Base-by-base conservation (phyloP, 2,888 invertebrate genomes). In the Phragmatobia fuliginosa region DNA sequence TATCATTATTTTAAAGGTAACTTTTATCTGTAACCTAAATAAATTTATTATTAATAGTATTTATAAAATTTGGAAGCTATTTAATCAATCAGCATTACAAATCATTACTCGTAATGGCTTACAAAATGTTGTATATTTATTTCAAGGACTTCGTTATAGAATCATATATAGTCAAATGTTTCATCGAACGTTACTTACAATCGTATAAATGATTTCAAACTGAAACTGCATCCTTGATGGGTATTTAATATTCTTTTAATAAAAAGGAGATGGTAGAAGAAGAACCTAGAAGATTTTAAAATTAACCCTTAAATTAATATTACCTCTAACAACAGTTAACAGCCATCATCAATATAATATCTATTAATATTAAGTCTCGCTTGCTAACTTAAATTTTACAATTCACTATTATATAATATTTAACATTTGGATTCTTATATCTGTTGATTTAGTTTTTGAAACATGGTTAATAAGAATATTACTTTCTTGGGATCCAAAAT, bases 1-100 rank as follows among this genome's bases (percentile, higher is more conserved):
- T n/a, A n/a, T n/a, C n/a, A n/a, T 62, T 45, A 31, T 31, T 41
- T 1, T 33, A 14, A 33, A 16, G 63, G 63, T 64, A 64, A 64
- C 63, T 64, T 32, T 32, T 32, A 49, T 32, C 8, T 52, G 33
- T 49, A 16, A 25, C 25, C 33, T 25, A 49, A 25, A 8, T 49
- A 31, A 62, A 41, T 21, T 31, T 62, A 28, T n/a, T n/a, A 8
- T 41, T 28, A 62, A 16, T 18, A 62, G 31, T 33, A 31, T 21
- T 62, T 31, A 18, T 18, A 62, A 38, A 8, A 25, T 0, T 56
- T 41, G 18, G 2, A 31, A 41, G 41, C 28, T 18, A 62, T 41
- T 62, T 62, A 31, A 31, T 62, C 31, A 18, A 16, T 56, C 7
- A 56, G 1, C 16, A 16, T 16, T 28, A 16, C 28, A 52, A 52